Evolutionary conservation across 2,797 vertebrate species (phyloP).

Genomic region (Oreonectes daqikongensis): DNA sequence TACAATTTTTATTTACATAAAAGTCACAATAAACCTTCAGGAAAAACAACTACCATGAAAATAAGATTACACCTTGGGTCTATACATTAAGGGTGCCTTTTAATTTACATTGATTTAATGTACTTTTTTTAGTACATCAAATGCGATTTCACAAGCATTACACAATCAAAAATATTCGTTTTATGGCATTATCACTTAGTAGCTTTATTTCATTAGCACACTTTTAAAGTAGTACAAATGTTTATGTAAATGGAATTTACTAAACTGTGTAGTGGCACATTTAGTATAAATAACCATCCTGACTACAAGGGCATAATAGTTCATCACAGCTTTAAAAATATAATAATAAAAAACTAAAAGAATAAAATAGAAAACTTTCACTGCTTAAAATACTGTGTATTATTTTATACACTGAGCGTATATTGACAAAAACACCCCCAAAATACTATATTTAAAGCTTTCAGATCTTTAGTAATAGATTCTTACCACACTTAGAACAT

Average conservation of each 20-base stretch:
- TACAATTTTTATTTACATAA: conserved; percentile 73
- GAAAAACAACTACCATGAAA: conserved; percentile 1
- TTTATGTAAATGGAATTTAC: not conserved
- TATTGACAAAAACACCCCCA: conserved; percentile 8
- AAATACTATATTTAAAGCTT: conserved; percentile 9
- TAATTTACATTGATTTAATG: not conserved
- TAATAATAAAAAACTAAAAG: conserved; percentile 11
- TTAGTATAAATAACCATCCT: conserved; percentile 4
- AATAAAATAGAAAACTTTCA: conserved; percentile 28
- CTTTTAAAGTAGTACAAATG: not conserved
- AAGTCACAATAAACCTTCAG: conserved; percentile 24
- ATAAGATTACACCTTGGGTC: not conserved
- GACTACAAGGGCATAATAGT: not conserved
- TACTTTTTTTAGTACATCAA: not conserved
- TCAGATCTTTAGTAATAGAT: conserved; percentile 19
- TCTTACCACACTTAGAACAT: conserved; percentile 9
- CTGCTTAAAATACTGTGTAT: conserved; percentile 43
- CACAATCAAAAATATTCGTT: not conserved
- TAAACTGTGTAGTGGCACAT: not conserved
- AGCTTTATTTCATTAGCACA: not conserved
- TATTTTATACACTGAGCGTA: conserved; percentile 1
- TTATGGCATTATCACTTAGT: not conserved
- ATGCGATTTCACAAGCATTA: not conserved
- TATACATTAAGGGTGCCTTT: not conserved
- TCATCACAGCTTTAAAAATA: not conserved